Conservation (phyloP, 2,888 invertebrate genomes). For the Thysanoteuthis rhombus region DNA sequence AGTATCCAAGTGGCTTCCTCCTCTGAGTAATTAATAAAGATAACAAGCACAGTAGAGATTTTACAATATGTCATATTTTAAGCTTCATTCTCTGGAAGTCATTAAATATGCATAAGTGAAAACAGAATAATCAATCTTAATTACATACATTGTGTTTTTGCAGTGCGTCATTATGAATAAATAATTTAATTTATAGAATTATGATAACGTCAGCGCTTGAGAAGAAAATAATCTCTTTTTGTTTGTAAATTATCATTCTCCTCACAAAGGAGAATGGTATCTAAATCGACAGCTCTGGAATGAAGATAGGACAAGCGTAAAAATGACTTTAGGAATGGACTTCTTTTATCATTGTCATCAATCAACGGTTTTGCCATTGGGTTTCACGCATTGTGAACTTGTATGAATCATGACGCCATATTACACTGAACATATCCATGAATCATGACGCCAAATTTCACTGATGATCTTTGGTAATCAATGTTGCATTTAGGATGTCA, state of each 20-base stretch:
- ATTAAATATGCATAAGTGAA: neutral
- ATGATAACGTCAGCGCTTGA: neutral
- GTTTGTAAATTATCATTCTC: neutral
- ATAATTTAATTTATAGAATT: neutral
- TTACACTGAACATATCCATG: too few species aligned
- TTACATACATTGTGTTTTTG: neutral
- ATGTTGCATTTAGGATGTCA: too few species aligned
- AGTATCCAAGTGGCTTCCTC: too few species aligned
- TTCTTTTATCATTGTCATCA: too few species aligned
- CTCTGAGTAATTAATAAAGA: neutral
- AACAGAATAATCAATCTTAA: neutral
- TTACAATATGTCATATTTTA: neutral
- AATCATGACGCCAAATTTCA: too few species aligned
- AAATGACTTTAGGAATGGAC: neutral
- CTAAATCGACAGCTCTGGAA: neutral
- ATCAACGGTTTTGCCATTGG: too few species aligned
- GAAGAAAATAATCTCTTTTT: neutral
- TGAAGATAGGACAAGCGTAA: neutral
- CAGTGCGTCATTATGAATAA: neutral
- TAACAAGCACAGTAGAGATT: neutral
- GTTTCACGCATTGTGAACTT: too few species aligned
- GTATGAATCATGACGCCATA: too few species aligned
- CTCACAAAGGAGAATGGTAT: neutral
- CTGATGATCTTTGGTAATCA: too few species aligned
- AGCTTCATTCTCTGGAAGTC: neutral